Evolutionary conservation across 2,797 vertebrate genomes (phyloP).

Genomic region (Urophycis tenuis): DNA sequence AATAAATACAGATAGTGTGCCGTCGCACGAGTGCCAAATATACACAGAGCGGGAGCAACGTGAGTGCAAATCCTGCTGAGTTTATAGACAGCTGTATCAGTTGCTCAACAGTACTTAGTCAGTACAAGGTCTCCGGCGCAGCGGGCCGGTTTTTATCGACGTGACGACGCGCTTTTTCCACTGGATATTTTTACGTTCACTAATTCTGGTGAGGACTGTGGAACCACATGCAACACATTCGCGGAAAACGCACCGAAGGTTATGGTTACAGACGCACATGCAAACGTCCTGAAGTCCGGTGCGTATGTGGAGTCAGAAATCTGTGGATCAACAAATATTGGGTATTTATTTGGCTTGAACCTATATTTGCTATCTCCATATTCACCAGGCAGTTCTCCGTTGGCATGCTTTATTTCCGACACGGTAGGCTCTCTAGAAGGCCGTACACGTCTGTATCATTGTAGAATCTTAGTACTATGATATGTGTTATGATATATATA

Average conservation of each 20-base stretch:
- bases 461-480: constrained; percentile 64
- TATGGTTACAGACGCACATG: background rate
- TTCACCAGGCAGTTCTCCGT: constrained; percentile 65
- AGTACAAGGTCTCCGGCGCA: constrained; percentile 15
- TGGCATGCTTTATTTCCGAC: constrained; percentile 67
- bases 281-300: background rate
- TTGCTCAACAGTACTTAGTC: constrained; percentile 33
- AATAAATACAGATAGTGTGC: constrained; percentile 51
- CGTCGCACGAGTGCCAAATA: constrained; percentile 71
- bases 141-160: background rate
- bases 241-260: background rate
- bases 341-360: constrained; percentile 35
- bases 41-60: constrained; percentile 52
- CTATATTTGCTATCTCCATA: constrained; percentile 54
- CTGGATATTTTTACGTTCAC: background rate
- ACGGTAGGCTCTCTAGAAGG: constrained; percentile 58
- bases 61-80: constrained; percentile 39
- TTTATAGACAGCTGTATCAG: constrained; percentile 32
- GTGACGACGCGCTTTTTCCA: background rate
- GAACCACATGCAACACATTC: background rate
- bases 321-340: constrained; percentile 29
- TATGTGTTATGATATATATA: constrained; percentile 71
- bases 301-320: constrained; percentile 42
- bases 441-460: constrained; percentile 59
- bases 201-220: background rate